Evolutionary conservation across 2,888 invertebrate species (phyloP), one percentile per base, ranked within the genome.

Genomic region (Strigamia maritima): DNA sequence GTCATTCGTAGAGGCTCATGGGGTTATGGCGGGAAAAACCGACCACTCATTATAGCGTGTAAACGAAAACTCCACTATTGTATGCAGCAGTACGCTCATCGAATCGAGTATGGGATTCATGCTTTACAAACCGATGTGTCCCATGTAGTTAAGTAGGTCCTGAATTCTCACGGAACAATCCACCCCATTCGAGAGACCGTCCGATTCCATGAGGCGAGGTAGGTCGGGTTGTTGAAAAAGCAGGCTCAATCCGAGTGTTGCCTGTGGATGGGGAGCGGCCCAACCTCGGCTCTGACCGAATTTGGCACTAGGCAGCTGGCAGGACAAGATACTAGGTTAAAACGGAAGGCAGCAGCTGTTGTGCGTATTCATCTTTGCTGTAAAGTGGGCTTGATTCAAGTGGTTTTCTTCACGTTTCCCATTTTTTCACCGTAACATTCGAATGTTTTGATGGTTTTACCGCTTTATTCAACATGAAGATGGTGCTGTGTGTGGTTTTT

Each of bases 231-330:
- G 60, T 16, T 19, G 60, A 54, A 60, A 60, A 19, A 60, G 60
- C n/a, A 19, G 22, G 60, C 60, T 8, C 19, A 60, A 60, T n/a
- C 8, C 60, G 60, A 60, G 60, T 19, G 60, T 60, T 60, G n/a
- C 19, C 60, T 19, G 8, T 16, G 60, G 22, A 10, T 8, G 60
- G 60, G 60, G 60, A 60, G 60, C 60, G 60, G 60, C 60, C 60
- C 60, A 60, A 60, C 60, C 60, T 60, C 60, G 60, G 24, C 60
- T 60, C 60, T 60, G 60, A 60, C 60, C 60, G 60, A 60, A 60
- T 60, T 60, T 22, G 60, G 60, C 60, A 60, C 22, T 19, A 60
- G 3, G 60, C 60, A 60, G 60, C 60, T 60, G 60, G 40, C 40
- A 44, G 40, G 40, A 44, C 40, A 10, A 44, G 40, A 44, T 44